These are phyloP conservation scores for Cybosia mesomella DNA, from an alignment of 2,888 invertebrate species.

Conservation along the genomic window DNA sequence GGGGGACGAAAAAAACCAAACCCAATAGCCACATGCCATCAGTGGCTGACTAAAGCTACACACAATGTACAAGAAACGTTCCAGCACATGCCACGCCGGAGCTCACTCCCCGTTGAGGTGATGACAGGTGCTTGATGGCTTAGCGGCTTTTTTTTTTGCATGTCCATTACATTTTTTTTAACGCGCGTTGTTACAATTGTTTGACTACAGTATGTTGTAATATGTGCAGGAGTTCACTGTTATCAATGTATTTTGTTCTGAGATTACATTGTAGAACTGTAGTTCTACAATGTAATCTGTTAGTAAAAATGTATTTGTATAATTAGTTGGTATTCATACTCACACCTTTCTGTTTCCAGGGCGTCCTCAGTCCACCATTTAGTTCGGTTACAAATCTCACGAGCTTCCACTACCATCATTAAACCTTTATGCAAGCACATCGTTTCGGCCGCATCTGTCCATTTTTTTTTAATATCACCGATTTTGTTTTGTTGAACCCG, in stretches of 20 bases:
- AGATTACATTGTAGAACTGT: background rate
- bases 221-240: background rate
- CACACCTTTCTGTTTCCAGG: background rate
- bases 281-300: no score
- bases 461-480: no score
- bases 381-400: no score
- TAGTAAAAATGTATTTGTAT: background rate
- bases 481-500: no score
- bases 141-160: conserved; percentile 58
- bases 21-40: conserved; percentile 64
- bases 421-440: no score
- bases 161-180: conserved; percentile 31
- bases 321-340: background rate
- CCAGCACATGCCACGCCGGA: conserved; percentile 63
- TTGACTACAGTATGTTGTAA: conserved; percentile 3
- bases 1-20: conserved; percentile 63
- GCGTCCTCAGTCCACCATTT: no score
- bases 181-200: conserved; percentile 13
- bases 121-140: conserved; percentile 73
- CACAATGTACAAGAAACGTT: conserved; percentile 58
- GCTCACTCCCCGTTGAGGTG: conserved; percentile 82
- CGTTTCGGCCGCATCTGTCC: no score
- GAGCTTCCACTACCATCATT: no score
- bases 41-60: conserved; percentile 66
- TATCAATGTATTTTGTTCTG: background rate